Conservation (phyloP, 2,888 invertebrate genomes). For the Drosophila anomalipes region DNA sequence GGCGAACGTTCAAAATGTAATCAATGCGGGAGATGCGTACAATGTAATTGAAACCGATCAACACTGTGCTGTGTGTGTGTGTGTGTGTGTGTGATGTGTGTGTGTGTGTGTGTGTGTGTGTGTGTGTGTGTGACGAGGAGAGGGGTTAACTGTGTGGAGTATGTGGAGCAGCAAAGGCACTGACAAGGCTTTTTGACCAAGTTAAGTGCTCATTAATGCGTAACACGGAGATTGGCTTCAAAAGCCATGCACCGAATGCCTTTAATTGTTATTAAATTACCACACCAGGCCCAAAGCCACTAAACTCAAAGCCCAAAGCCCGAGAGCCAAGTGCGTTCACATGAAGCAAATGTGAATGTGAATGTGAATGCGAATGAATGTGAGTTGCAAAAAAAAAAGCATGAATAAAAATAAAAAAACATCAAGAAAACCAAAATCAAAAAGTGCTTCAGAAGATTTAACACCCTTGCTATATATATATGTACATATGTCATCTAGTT, state of each 20-base stretch:
- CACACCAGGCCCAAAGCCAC: conserved; percentile 44
- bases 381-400: conserved; percentile 32
- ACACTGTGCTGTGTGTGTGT: not conserved
- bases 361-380: conserved; percentile 36
- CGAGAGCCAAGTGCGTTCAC: conserved; percentile 58
- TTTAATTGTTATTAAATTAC: conserved; percentile 82
- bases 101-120: not conserved
- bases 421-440: not conserved
- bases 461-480: not conserved
- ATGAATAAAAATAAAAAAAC: not conserved
- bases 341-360: conserved; percentile 42
- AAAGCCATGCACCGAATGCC: conserved; percentile 78
- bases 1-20: conserved; percentile 80
- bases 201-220: conserved; percentile 84
- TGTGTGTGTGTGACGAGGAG: not conserved
- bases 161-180: conserved; percentile 65
- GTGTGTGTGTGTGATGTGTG: conserved; percentile 1
- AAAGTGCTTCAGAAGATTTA: not conserved
- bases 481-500: not conserved
- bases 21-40: conserved; percentile 73
- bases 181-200: conserved; percentile 80
- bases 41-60: conserved; percentile 66
- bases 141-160: conserved; percentile 11
- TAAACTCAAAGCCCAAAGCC: conserved; percentile 27
- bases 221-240: conserved; percentile 82